phyloP scores from a whole-genome alignment of 1,140 invertebrate species.

The Cyphomyrmex costatus region DNA sequence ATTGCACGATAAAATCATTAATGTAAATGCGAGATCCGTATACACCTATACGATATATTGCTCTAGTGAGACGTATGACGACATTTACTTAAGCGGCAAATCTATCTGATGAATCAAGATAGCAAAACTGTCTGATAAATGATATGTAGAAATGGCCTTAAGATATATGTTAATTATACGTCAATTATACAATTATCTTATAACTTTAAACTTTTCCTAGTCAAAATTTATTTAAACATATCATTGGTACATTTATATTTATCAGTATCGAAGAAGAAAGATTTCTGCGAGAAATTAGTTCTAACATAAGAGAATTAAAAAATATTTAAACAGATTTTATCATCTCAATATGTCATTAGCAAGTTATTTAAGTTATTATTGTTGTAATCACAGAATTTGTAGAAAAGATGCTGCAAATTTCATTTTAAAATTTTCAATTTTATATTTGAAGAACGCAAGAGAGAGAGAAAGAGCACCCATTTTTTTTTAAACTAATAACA shows the following conservation, averaged over 20 bases:
- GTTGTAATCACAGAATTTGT: background rate
- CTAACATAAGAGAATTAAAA: background rate
- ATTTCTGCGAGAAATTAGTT: background rate
- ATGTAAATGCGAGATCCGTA: conserved; percentile 48
- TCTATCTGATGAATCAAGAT: conserved; percentile 21
- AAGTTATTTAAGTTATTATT: background rate
- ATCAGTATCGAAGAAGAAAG: background rate
- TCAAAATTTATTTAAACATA: background rate
- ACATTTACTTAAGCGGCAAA: conserved; percentile 29
- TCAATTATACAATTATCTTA: background rate
- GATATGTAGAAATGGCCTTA: background rate
- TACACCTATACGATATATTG: background rate
- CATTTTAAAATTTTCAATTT: too few species aligned
- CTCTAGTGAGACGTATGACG: conserved; percentile 13
- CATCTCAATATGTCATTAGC: background rate
- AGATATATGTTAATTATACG: background rate
- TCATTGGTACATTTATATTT: background rate
- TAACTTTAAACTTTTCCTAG: background rate
- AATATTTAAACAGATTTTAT: background rate
- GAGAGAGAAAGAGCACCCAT: too few species aligned
- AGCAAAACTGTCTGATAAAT: conserved; percentile 9
- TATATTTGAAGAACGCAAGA: background rate
- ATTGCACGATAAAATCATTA: conserved; percentile 52
- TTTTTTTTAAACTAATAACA: background rate
- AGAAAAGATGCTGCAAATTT: background rate